Percentiles rank a stretch among this genome's conserved stretches.
These are phyloP conservation scores for Pelobates cultripes DNA, from an alignment of 2,797 vertebrate genomes.

Conservation along the genomic window DNA sequence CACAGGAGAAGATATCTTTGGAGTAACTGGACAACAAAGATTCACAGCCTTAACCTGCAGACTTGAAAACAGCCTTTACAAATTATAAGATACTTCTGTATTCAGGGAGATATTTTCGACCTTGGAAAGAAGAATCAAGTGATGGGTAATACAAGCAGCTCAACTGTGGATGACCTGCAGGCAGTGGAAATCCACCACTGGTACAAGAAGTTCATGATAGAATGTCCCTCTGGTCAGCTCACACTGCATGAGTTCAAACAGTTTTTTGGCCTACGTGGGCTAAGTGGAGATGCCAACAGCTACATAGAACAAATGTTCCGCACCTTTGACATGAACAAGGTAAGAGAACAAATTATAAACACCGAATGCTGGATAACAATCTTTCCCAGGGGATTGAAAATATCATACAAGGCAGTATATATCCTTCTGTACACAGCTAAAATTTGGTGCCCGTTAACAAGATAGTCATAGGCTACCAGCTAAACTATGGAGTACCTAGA, in stretches of 20 bases:
- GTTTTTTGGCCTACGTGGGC: slow-evolving; percentile 86
- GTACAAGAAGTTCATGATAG: slow-evolving; percentile 95
- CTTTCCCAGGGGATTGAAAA: too few species aligned
- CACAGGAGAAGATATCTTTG: not conserved
- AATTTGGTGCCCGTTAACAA: too few species aligned
- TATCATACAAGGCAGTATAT: too few species aligned
- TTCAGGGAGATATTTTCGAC: not conserved
- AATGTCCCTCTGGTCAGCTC: slow-evolving; percentile 91
- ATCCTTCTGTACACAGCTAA: too few species aligned
- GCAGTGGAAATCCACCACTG: slow-evolving; percentile 91
- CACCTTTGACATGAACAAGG: slow-evolving; percentile 95
- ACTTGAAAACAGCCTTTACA: not conserved
- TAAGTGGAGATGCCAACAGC: slow-evolving; percentile 84
- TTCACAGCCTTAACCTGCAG: slow-evolving; percentile 12
- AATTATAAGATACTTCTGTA: not conserved
- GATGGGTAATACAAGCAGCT: slow-evolving; percentile 83
- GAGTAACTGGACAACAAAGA: not conserved
- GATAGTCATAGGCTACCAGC: too few species aligned
- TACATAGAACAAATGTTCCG: slow-evolving; percentile 95
- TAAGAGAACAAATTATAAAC: slow-evolving; percentile 55
- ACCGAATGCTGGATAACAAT: not conserved
- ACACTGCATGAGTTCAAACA: slow-evolving; percentile 92
- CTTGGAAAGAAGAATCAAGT: not conserved
- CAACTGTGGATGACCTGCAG: slow-evolving; percentile 87
- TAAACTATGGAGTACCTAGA: too few species aligned